Base-by-base conservation (phyloP, 2,888 invertebrate species). In the Galerucella pusilla region DNA sequence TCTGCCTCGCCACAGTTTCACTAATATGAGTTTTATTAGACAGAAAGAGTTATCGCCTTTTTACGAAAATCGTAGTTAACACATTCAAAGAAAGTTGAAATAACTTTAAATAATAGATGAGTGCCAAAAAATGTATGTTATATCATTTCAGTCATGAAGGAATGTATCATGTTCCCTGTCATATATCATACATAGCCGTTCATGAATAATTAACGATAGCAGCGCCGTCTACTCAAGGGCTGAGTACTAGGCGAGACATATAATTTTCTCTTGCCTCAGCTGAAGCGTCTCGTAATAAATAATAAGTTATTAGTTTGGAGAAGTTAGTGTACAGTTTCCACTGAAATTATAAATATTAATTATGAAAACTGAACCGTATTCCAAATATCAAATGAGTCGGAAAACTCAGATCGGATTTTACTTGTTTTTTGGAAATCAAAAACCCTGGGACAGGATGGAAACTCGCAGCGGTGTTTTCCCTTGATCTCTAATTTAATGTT, bases 21-120 rank as follows among this genome's bases (percentile, higher is more conserved):
- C 64, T 20, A 65, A 65, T 65, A 65, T 46, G 46, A 65, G 46
- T 65, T 20, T 46, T 65, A 46, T 65, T 46, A 20, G 64, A 45
- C 20, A 46, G 64, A 45, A 65, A 65, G 45, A 65, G 20, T 65
- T 63, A 63, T 63, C 57, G 57, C 57, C 16, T 10, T 28, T 28
- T 3, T 16, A 57, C 20, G 57, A 57, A 49, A 57, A 57, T 57
- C 6, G 16, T 57, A 20, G 20, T 57, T 57, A 57, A 57, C 57
- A 57, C 7, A 10, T 57, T 14, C 14, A 49, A 3, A 49, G 12
- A 49, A 49, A 49, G 12, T 14, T 14, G 4, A 49, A 11, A 12
- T 12, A 49, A 14, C 3, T 49, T 49, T 2, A 12, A 12, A 49
- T 10, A 49, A 10, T 49, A 12, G 11, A 49, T 49, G 14, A 3